Base-by-base conservation (phyloP, 2,888 invertebrate genomes). In the Celastrina argiolus region DNA sequence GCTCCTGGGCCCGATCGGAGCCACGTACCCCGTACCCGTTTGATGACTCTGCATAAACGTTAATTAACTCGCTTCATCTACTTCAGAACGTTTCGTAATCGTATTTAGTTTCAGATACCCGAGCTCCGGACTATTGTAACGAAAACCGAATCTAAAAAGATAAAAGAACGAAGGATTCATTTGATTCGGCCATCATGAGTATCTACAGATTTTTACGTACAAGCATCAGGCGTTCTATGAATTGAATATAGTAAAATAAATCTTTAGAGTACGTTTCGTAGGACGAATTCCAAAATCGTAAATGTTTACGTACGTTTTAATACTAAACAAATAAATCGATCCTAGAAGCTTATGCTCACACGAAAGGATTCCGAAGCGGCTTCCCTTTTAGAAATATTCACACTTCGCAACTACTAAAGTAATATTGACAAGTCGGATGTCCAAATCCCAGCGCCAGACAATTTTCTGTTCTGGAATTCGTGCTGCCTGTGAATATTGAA, bases 11-110 rank as follows among this genome's bases (percentile, higher is more conserved):
- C 75, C 74, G 75, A 75, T 74, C 73, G 72, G 77, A 69, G 74
- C 73, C 36, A 58, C 68, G 73, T 74, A 72, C 73, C 75, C 75
- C 74, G 78, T 76, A 76, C 76, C 77, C 75, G 79, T 77, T 80
- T 79, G 80, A 85, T 84, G 83, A 84, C 80, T 83, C 76, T 71
- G 78, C 81, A 81, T 83, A 83, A 84, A 81, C 78, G 80, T 80
- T 84, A 83, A 85, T 84, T 84, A 84, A 84, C 82, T 79, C 77
- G 78, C 80, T 81, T 76, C 79, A 81, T 77, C 74, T 72, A 74
- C 78, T 75, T 79, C 67, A 68, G 66, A 68, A 63, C 70, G 66
- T 67, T 70, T 68, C 69, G 68, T 66, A 69, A 69, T 70, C 66
- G 69, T 69, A 68, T 68, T 68, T 67, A 66, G 67, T 69, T 68